Evolutionary conservation across 2,888 invertebrate species (phyloP), one percentile per base, ranked within the genome.

Genomic region (Temnothorax unifasciatus): DNA sequence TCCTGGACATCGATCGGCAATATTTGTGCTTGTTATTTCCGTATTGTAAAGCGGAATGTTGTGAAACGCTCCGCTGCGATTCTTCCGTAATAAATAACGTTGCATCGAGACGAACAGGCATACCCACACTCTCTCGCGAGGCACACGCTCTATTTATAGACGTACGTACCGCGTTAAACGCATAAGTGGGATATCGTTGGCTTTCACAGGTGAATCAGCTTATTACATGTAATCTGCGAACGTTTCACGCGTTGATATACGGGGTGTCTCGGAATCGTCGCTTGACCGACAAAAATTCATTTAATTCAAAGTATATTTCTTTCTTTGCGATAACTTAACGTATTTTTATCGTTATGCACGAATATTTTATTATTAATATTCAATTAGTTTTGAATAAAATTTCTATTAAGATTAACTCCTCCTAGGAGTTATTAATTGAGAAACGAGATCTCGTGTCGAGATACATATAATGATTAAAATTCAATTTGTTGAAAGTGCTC

Each of bases 141-240:
- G 76, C 63, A 68, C 83, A 54, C 69, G 77, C 76, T 87, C 83
- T 87, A 86, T 90, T 88, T 86, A 90, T 86, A 86, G 64, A 68
- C 76, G 9, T 38, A 75, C 44, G 52, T 74, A 71, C 50, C 79
- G 66, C 68, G 82, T 64, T 52, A 79, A 75, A 71, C 29, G 38
- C 71, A 63, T 83, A 57, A 86, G 83, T 88, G 86, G 85, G 86
- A 86, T 90, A 90, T 82, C 85, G 82, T 83, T 83, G 71, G 84
- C 75, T 76, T 85, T 87, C 82, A 81, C 87, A 88, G 85, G 89
- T 90, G 89, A 84, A 88, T 89, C 90, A 59, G 77, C 69, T 90
- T 89, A 79, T 89, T 76, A 85, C 85, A 82, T 75, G 61, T 64
- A 50, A 50, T 41, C 38, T 71, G 59, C 61, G 69, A 89, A 69